Evolutionary conservation across 2,113 vertebrate genomes (phyloP), one percentile per base, ranked within the genome.

Genomic region (Clarias macrocephalus): DNA sequence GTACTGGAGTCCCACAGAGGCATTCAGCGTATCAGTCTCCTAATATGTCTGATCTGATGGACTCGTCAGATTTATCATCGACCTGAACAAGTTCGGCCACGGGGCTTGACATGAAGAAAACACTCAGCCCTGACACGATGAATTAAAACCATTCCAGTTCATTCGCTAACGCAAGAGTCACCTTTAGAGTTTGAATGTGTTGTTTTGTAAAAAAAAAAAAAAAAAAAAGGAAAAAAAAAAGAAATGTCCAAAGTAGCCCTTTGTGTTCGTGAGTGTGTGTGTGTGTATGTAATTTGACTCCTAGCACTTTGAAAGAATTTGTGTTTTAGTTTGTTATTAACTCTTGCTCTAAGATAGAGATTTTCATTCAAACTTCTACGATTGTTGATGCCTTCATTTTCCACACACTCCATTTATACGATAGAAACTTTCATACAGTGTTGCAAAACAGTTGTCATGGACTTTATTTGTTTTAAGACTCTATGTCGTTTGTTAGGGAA

Each of bases 151-250:
- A 91, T 91, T 94, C 84, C 87, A 91, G 85, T 80, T 80, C 25
- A 79, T 86, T 90, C 90, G 92, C 92, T 93, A 68, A 90, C 86
- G 92, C 91, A 91, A 90, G 57, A 90, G 81, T 91, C 92, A 93
- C 91, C 59, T 86, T 91, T 93, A 94, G 92, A 91, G 68, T 92
- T 86, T 93, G 90, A 62, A 88, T 54, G 89, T 93, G 68, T 75
- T 30, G 52, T 86, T 89, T 88, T 90, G 79, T 88, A 86, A 87
- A 54, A 48, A 48, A 48, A 8, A 48, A 48, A 48, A 42, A 42
- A 42, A 37, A 42, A 42, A 6, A 6, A 42, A 42, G 3, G 6
- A 42, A 7, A 42, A 42, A 7, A 42, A 48, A 7, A 48, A 48
- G 48, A 48, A 48, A 87, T 86, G 80, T 89, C 79, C 87, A 89